phyloP scores from a whole-genome alignment of 2,113 vertebrate species.

The Strigops habroptila region DNA sequence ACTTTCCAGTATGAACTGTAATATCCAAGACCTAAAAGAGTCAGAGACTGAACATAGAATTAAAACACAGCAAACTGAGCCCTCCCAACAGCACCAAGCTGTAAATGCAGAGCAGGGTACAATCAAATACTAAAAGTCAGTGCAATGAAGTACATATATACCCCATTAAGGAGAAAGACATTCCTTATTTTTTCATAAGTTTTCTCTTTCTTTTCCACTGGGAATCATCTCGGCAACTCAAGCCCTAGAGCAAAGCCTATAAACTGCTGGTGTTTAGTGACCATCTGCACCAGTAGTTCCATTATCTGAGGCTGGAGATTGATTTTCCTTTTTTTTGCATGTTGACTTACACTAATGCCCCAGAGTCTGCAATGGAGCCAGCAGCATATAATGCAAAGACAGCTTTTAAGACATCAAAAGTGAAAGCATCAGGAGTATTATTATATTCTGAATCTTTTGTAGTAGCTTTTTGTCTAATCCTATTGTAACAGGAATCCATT shows the following conservation, averaged over 20 bases:
- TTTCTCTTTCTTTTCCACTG: slow-evolving; percentile 14
- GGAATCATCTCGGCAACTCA: slow-evolving; percentile 25
- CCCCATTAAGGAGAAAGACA: not conserved
- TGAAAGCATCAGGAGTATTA: slow-evolving; percentile 32
- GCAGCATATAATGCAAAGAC: not conserved
- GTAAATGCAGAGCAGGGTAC: not conserved
- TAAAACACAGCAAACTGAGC: not conserved
- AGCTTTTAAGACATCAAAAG: slow-evolving; percentile 56
- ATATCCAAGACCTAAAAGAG: not conserved
- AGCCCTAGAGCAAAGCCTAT: not conserved
- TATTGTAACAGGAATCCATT: slow-evolving; percentile 19
- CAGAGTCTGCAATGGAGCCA: slow-evolving; percentile 45
- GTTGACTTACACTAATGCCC: slow-evolving; percentile 63
- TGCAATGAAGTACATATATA: not conserved
- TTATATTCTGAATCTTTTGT: slow-evolving; percentile 22
- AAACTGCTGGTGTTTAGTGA: slow-evolving; percentile 43
- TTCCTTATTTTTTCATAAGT: not conserved
- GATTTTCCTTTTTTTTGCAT: slow-evolving; percentile 62
- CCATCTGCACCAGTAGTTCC: slow-evolving; percentile 59
- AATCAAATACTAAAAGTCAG: not conserved
- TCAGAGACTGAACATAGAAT: not conserved
- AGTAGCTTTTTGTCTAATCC: slow-evolving; percentile 21
- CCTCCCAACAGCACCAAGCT: not conserved
- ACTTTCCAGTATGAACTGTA: not conserved
- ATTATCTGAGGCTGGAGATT: slow-evolving; percentile 63